Evolutionary conservation across 2,888 invertebrate genomes (phyloP).

Genomic region (Stenichneumon culpator): DNA sequence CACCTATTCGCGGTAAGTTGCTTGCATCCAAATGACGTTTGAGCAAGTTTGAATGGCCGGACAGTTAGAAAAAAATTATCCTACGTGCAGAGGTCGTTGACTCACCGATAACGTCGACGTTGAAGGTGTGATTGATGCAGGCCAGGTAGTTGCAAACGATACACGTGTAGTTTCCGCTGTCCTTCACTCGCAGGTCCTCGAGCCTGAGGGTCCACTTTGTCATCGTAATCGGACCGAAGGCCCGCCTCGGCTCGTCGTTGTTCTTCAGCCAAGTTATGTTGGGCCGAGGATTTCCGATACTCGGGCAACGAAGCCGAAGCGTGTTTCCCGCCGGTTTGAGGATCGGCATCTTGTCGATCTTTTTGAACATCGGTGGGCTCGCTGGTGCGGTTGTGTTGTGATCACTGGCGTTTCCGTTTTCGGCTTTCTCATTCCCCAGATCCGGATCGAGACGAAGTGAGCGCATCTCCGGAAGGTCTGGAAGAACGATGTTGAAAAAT

Average conservation of each 20-base stretch:
- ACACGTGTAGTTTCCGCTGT: conserved; percentile 96
- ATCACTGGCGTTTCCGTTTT: conserved; percentile 80
- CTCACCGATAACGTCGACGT: conserved; percentile 91
- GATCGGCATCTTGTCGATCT: conserved; percentile 85
- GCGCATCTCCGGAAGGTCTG: conserved; percentile 81
- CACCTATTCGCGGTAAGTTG: conserved; percentile 6
- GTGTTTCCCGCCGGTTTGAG: conserved; percentile 93
- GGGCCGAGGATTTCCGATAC: conserved; percentile 91
- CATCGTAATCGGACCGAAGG: conserved; percentile 89
- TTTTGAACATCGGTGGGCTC: conserved; percentile 84
- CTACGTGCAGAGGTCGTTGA: conserved; percentile 53
- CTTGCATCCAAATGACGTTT: not conserved
- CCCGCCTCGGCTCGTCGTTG: conserved; percentile 88
- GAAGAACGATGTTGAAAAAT: conserved; percentile 1
- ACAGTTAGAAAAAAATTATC: not conserved
- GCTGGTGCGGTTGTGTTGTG: conserved; percentile 80
- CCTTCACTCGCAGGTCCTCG: conserved; percentile 93
- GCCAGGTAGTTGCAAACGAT: conserved; percentile 93
- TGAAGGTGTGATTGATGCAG: conserved; percentile 91
- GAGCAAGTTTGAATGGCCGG: not conserved
- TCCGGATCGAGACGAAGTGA: conserved; percentile 81
- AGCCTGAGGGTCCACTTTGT: conserved; percentile 91
- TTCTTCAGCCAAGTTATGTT: conserved; percentile 95
- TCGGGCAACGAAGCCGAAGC: conserved; percentile 89
- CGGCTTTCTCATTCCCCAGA: conserved; percentile 84